Percentiles rank a stretch among this genome's conserved stretches.
Evolutionary conservation across 2,888 invertebrate species (phyloP).

Genomic region (Andrena hattorfiana): DNA sequence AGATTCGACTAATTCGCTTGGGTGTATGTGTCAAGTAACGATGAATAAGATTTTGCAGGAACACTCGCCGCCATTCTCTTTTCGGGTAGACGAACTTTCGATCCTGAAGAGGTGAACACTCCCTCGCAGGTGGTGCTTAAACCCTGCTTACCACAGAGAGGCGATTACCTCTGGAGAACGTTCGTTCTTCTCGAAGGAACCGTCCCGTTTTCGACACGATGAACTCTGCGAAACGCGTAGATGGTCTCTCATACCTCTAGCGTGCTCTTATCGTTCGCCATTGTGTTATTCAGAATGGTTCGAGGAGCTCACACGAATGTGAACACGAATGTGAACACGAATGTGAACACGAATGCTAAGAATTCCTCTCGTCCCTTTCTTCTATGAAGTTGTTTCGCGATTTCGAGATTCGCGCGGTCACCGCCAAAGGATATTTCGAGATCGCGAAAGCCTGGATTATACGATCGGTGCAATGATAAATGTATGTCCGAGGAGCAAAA

Average conservation of each 20-base stretch:
- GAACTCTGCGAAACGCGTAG: neutral
- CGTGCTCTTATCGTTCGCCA: conserved; percentile 1
- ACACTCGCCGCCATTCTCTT: neutral
- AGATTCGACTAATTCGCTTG: neutral
- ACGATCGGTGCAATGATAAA: neutral
- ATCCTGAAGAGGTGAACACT: conserved; percentile 20
- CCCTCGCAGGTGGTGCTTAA: conserved; percentile 39
- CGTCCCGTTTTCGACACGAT: conserved; percentile 32
- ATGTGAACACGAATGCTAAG: no score
- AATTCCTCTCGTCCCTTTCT: neutral
- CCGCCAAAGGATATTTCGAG: neutral
- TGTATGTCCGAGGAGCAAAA: neutral
- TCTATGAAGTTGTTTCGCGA: neutral
- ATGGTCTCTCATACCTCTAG: conserved; percentile 14
- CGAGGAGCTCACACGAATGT: neutral
- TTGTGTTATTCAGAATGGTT: neutral
- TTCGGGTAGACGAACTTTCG: conserved; percentile 4
- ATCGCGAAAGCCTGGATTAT: conserved; percentile 2
- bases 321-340: neutral
- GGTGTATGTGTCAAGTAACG: neutral
- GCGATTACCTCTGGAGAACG: conserved; percentile 30
- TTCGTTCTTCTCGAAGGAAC: conserved; percentile 27
- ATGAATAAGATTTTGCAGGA: neutral
- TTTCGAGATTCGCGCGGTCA: conserved; percentile 2
- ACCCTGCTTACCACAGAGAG: conserved; percentile 70